These are phyloP conservation scores for Nomia melanderi DNA, from an alignment of 1,140 invertebrate species.

Conservation along the genomic window DNA sequence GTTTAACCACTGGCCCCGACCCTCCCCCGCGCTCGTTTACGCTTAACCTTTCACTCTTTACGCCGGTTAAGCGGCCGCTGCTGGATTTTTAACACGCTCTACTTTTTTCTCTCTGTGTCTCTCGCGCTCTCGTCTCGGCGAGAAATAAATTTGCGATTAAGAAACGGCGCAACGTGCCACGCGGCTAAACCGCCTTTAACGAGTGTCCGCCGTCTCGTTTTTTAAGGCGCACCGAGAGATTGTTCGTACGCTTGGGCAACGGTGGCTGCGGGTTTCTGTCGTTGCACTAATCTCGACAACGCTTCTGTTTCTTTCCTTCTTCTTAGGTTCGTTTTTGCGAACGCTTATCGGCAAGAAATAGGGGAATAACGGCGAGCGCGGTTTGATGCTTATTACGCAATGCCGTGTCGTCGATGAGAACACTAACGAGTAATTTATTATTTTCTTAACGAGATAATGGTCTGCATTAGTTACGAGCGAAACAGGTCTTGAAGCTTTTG, in stretches of 20 bases:
- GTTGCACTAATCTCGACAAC: background rate
- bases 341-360: no score
- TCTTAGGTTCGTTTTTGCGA: background rate
- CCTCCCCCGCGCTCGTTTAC: background rate
- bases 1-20: background rate
- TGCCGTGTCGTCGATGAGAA: no score
- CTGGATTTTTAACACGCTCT: constrained; percentile 3
- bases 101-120: background rate
- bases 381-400: no score
- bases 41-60: constrained; percentile 11
- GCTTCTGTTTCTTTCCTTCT: background rate
- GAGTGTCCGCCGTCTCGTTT: background rate
- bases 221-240: background rate
- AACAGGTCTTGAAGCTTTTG: no score
- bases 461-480: no score
- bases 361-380: no score
- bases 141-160: constrained; percentile 21
- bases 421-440: no score
- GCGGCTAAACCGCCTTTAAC: background rate
- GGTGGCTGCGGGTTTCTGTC: background rate
- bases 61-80: background rate
- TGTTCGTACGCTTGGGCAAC: background rate
- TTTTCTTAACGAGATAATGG: no score
- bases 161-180: constrained; percentile 1
- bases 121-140: background rate